Percentiles rank a stretch among this genome's conserved stretches.
Conservation (phyloP, 2,797 vertebrate species). For the Hirundo rustica region DNA sequence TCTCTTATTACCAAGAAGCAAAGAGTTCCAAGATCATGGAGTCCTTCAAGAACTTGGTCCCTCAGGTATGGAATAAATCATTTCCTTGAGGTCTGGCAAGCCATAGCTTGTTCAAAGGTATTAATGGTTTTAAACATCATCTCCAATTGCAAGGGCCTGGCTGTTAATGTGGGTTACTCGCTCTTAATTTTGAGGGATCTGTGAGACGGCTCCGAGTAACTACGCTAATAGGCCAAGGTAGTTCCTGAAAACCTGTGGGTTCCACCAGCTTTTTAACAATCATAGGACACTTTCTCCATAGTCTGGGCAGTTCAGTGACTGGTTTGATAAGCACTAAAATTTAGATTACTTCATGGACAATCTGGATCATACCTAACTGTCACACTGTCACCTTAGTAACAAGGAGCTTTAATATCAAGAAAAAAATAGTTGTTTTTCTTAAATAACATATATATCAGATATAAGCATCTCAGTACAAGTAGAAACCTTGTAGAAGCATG, state of each 20-base stretch:
- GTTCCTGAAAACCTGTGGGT: not conserved
- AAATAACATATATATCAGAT: not conserved
- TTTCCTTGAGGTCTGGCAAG: not conserved
- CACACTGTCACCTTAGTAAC: not conserved
- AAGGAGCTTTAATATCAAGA: not conserved
- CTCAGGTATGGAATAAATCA: conserved; percentile 81
- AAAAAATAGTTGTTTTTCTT: not conserved
- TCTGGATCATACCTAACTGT: not conserved
- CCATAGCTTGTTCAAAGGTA: not conserved
- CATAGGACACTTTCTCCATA: not conserved
- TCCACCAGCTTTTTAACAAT: not conserved
- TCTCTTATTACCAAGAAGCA: conserved; percentile 98
- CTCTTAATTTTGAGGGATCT: not conserved
- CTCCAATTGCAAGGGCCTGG: not conserved
- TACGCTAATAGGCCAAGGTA: not conserved
- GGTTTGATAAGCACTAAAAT: not conserved
- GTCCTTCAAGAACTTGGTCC: conserved; percentile 97
- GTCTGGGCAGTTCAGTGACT: not conserved
- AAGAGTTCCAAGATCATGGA: conserved; percentile 99
- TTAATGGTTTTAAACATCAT: not conserved
- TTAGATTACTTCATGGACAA: not conserved
- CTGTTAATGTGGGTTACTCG: not conserved
- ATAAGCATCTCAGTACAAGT: not conserved
- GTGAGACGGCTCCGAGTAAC: not conserved
- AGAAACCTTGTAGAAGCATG: not conserved